These are phyloP conservation scores for Alethe diademata DNA, from an alignment of 2,113 vertebrate genomes.

Conservation along the genomic window DNA sequence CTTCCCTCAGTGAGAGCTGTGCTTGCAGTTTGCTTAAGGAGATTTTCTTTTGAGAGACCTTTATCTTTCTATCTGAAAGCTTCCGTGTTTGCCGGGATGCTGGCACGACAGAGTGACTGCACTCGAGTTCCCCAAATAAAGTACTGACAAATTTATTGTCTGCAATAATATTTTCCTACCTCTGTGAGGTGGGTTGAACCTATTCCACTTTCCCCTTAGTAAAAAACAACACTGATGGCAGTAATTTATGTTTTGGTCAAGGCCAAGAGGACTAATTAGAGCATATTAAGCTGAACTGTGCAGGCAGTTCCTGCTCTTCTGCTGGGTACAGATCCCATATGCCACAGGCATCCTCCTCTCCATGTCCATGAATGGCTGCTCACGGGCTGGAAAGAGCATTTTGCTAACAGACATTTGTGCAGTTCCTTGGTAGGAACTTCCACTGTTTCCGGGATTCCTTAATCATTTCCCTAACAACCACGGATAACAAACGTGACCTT, in stretches of 20 bases:
- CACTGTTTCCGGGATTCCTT: constrained; percentile 58
- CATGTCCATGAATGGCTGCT: background rate
- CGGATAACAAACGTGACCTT: constrained; percentile 58
- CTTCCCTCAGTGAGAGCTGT: background rate
- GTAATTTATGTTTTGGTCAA: constrained; percentile 50
- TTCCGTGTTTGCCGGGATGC: constrained; percentile 5
- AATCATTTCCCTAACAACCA: constrained; percentile 66
- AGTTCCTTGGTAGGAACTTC: constrained; percentile 28
- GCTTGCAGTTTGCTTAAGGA: background rate
- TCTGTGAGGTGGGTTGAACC: constrained; percentile 56
- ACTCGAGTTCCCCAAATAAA: constrained; percentile 54
- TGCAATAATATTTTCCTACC: constrained; percentile 71
- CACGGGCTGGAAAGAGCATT: background rate
- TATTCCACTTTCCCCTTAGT: constrained; percentile 54
- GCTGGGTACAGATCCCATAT: background rate
- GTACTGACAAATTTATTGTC: constrained; percentile 65
- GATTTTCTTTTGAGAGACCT: background rate
- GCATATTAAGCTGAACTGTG: background rate
- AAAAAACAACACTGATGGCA: constrained; percentile 52
- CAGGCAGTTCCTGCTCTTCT: constrained; percentile 27
- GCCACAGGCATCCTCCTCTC: background rate
- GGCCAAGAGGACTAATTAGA: constrained; percentile 54
- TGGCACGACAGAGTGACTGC: constrained; percentile 46
- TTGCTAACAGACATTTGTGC: constrained; percentile 2
- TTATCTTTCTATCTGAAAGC: constrained; percentile 46